Conservation (phyloP, 2,888 invertebrate species). For the Lasioglossum lativentre region DNA sequence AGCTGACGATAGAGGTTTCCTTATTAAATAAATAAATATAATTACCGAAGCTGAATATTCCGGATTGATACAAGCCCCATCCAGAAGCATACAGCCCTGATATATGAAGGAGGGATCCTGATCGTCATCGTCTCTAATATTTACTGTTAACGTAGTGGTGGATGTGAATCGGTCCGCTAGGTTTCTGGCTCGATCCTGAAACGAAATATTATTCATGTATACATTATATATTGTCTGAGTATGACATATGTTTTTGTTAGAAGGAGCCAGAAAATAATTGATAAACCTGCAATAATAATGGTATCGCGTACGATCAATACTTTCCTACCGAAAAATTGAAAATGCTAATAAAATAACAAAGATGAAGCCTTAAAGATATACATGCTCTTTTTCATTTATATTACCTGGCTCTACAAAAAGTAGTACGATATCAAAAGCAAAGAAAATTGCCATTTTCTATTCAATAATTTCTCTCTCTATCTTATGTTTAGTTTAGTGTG, state of each 20-base stretch:
- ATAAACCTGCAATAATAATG: neutral
- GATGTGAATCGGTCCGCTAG: conserved; percentile 91
- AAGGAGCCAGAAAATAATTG: neutral
- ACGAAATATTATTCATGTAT: conserved; percentile 54
- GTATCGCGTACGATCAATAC: neutral
- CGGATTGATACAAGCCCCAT: conserved; percentile 94
- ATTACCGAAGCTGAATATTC: conserved; percentile 94
- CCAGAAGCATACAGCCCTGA: conserved; percentile 92
- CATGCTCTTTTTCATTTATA: neutral
- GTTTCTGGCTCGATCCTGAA: conserved; percentile 94
- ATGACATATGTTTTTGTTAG: neutral
- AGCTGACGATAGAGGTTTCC: neutral
- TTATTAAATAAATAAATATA: conserved; percentile 53
- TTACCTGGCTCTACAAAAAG: neutral
- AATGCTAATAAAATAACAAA: neutral
- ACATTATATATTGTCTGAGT: neutral
- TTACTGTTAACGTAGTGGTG: conserved; percentile 93
- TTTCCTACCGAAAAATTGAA: neutral
- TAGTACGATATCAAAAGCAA: neutral
- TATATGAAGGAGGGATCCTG: conserved; percentile 96
- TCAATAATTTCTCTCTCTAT: too few relatives aligned
- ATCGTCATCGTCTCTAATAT: conserved; percentile 95
- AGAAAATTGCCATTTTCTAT: neutral
- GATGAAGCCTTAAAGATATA: neutral
- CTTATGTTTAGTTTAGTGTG: too few relatives aligned